Evolutionary conservation across 2,797 vertebrate species (phyloP).

Genomic region (Potorous gilbertii): DNA sequence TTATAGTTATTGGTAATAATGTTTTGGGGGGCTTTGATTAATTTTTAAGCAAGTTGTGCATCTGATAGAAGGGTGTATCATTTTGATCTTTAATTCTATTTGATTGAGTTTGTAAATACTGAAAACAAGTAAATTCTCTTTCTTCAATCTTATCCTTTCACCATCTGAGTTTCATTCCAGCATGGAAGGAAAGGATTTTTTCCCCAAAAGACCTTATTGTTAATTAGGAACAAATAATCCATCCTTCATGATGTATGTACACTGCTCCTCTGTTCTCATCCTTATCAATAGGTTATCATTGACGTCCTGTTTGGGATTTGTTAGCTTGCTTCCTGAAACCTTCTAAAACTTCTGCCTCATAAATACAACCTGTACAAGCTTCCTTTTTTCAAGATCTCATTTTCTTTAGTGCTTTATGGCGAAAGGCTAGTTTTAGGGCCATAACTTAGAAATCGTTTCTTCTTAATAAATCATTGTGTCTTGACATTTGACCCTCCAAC

Average conservation of each 20-base stretch:
- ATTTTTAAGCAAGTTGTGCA: slow-evolving; percentile 15
- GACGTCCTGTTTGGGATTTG: neutral
- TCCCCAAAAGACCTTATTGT: neutral
- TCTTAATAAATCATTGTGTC: slow-evolving; percentile 38
- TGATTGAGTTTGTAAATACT: slow-evolving; percentile 36
- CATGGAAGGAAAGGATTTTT: neutral
- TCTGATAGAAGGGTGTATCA: slow-evolving; percentile 6
- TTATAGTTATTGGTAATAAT: neutral
- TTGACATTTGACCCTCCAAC: slow-evolving; percentile 18
- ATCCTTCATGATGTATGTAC: neutral
- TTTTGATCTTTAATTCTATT: slow-evolving; percentile 34
- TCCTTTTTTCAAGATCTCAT: slow-evolving; percentile 35
- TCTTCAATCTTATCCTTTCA: neutral
- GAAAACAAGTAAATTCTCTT: slow-evolving; percentile 51
- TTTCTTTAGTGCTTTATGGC: neutral
- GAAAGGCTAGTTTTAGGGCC: slow-evolving; percentile 41
- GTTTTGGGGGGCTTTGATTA: slow-evolving; percentile 22
- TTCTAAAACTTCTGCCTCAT: slow-evolving; percentile 16
- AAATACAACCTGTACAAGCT: neutral
- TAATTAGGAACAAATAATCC: neutral
- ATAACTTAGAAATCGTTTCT: slow-evolving; percentile 50
- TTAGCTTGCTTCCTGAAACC: neutral
- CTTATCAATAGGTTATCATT: neutral
- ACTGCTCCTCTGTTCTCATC: neutral
- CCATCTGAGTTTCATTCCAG: slow-evolving; percentile 18